A percentile compares a stretch with the other conserved stretches of the same genome.
Conservation (phyloP, 2,888 invertebrate genomes). For the Criorhina ranunculi region DNA sequence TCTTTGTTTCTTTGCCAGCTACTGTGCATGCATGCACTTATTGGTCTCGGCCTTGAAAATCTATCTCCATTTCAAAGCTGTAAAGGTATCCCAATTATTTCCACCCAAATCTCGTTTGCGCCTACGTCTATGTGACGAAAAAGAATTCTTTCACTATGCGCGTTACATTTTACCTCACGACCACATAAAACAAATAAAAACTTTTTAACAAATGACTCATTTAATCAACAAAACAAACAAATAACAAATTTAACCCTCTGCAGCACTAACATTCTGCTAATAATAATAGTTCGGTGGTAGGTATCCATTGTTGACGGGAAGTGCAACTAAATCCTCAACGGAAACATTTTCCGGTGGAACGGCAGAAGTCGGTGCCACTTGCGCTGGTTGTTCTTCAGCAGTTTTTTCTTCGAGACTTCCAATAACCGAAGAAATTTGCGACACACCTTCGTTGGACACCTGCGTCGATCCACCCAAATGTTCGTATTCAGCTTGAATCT, state of each 20-base stretch:
- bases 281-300: constrained; percentile 62
- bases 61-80: too few species aligned
- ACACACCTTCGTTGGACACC: constrained; percentile 77
- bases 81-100: too few species aligned
- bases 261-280: background rate
- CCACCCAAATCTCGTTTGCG: too few species aligned
- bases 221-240: constrained; percentile 21
- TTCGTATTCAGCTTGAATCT: constrained; percentile 78
- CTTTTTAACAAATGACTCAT: constrained; percentile 6
- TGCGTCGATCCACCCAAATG: constrained; percentile 77
- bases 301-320: constrained; percentile 46
- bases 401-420: constrained; percentile 70
- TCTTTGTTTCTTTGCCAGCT: too few species aligned
- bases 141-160: too few species aligned
- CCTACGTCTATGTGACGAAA: too few species aligned
- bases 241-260: background rate
- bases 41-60: too few species aligned
- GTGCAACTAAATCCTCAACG: background rate
- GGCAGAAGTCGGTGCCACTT: constrained; percentile 5
- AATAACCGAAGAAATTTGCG: constrained; percentile 77
- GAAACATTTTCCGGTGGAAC: background rate
- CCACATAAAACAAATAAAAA: too few species aligned
- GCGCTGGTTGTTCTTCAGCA: constrained; percentile 10
- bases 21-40: too few species aligned
- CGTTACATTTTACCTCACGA: too few species aligned